Evolutionary conservation across 2,113 vertebrate genomes (phyloP), one percentile per base, ranked within the genome.

Genomic region (Callospermophilus lateralis): DNA sequence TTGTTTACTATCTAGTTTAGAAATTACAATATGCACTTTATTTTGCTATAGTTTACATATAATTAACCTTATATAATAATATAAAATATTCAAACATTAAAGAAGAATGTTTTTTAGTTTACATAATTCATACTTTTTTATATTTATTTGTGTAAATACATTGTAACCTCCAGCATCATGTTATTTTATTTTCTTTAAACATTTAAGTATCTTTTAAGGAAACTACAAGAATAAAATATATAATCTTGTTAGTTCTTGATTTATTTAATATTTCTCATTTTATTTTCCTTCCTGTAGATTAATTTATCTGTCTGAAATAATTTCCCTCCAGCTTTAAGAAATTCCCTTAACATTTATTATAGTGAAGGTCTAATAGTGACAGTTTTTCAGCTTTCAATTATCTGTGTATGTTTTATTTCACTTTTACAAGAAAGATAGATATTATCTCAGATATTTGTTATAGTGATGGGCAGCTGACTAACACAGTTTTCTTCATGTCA

Each of bases 121-220:
- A 77, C 0, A 51, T 63, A 89, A 76, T 77, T 83, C 9, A 86
- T 39, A 45, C 10, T 85, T 74, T 73, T 65, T 45, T 17, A 91
- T 8, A 58, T 77, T n/a, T 65, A 84, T 89, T 61, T 45, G 76
- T 81, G 1, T 74, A 89, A 95, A 76, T 81, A n/a, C 73, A 30
- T 20, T 63, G 39, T 58, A 72, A 19, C 34, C 30, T 34, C 12
- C 16, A 39, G 19, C 15, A 90, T 28, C 16, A 48, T 63, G 26
- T 28, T 81, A 48, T 65, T 76, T 19, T 74, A 45, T 92, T 68
- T 87, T 93, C 19, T 39, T 73, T 87, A 58, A 97, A 67, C 22
- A 85, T 86, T 88, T 20, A 45, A 86, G 7, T 65, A 79, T 73
- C 39, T 76, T 81, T 67, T 76, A 76, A 68, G n/a, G 39, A 51